A percentile compares a stretch with the other conserved stretches of the same genome.
Conservation (phyloP, 2,113 vertebrate genomes). For the Guaruba guarouba region DNA sequence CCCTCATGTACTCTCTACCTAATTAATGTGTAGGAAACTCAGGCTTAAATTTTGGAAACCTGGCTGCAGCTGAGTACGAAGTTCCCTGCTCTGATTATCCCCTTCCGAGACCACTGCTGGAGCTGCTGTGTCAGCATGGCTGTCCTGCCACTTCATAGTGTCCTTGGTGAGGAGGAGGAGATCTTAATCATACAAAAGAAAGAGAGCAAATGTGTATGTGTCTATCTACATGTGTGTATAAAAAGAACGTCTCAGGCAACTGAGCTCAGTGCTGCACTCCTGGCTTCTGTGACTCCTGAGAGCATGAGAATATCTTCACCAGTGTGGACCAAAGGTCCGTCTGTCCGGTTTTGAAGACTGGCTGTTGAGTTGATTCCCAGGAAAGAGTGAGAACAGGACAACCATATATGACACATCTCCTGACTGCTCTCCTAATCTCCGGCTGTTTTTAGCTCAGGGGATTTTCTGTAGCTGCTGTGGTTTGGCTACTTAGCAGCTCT, state of each 20-base stretch:
- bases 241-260: background rate
- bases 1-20: background rate
- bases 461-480: conserved; percentile 9
- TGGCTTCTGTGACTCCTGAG: background rate
- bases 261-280: background rate
- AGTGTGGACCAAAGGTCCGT: background rate
- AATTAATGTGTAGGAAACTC: background rate
- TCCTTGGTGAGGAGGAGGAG: rapidly evolving
- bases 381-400: background rate
- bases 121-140: background rate
- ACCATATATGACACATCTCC: background rate
- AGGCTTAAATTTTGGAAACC: background rate
- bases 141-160: background rate
- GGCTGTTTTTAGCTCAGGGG: background rate
- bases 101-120: background rate
- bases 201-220: background rate
- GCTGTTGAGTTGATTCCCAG: background rate
- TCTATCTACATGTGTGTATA: background rate
- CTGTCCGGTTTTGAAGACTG: background rate
- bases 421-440: background rate
- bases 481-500: background rate
- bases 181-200: background rate
- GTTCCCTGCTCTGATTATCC: background rate
- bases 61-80: background rate
- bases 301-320: background rate